Conservation (phyloP, 1,140 invertebrate species). For the Drosophila jambulina region DNA sequence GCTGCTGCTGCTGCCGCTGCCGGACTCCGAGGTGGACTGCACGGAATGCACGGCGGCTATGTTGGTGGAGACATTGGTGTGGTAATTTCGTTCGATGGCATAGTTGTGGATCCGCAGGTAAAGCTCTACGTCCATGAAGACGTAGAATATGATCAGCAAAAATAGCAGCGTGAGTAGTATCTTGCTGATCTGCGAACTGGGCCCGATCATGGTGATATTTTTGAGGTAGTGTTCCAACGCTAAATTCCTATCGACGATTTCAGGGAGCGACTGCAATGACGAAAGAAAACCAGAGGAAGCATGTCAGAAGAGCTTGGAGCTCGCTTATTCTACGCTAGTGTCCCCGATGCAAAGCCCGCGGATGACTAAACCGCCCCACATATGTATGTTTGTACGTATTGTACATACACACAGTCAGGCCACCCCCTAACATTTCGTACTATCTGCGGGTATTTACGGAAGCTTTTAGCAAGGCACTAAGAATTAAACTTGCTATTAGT, state of each 20-base stretch:
- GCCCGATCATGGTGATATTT: conserved; percentile 86
- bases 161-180: conserved; percentile 86
- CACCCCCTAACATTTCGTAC: conserved; percentile 11
- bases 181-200: conserved; percentile 87
- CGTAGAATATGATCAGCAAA: conserved; percentile 86
- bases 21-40: conserved; percentile 25
- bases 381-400: neutral
- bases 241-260: conserved; percentile 54
- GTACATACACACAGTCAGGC: conserved; percentile 16
- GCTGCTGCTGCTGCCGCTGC: conserved; percentile 30
- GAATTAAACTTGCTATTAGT: conserved; percentile 46
- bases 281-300: neutral
- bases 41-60: conserved; percentile 18
- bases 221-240: conserved; percentile 69
- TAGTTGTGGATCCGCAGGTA: conserved; percentile 88
- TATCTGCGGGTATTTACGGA: conserved; percentile 44
- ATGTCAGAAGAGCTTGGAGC: neutral
- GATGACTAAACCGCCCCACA: conserved; percentile 15
- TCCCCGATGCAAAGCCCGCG: neutral
- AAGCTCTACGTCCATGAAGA: conserved; percentile 87
- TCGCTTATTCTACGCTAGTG: neutral
- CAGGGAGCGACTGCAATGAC: conserved; percentile 51
- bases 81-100: conserved; percentile 85
- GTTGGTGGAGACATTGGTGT: conserved; percentile 60
- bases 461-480: conserved; percentile 40